A percentile compares a stretch with the other conserved stretches of the same genome.
Conservation (phyloP, 2,888 invertebrate genomes). For the Dasysyrphus tricinctus region DNA sequence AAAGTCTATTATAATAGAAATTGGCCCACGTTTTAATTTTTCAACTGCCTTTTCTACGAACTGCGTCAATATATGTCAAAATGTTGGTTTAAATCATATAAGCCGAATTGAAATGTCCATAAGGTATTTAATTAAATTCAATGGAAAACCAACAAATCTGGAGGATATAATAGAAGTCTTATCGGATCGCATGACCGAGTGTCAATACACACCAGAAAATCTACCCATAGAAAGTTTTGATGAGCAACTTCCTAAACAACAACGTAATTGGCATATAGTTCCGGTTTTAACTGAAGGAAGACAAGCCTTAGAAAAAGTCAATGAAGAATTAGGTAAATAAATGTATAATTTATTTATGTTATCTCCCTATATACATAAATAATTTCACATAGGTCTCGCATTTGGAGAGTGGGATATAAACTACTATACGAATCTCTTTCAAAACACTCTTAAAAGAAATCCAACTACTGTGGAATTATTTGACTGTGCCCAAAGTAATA, state of each 20-base stretch:
- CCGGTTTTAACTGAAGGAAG: constrained; percentile 91
- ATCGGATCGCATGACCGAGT: constrained; percentile 97
- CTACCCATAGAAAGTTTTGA: constrained; percentile 87
- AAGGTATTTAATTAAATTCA: constrained; percentile 88
- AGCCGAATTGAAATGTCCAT: constrained; percentile 92
- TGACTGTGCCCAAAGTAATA: constrained; percentile 98
- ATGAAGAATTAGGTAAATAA: constrained; percentile 87
- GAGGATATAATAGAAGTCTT: constrained; percentile 85
- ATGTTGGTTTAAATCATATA: constrained; percentile 90
- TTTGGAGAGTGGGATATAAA: constrained; percentile 97
- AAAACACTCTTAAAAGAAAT: constrained; percentile 91
- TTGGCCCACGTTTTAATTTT: constrained; percentile 96
- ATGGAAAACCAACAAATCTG: constrained; percentile 41
- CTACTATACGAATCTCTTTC: constrained; percentile 94
- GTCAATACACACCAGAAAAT: constrained; percentile 89
- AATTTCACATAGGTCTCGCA: constrained; percentile 88
- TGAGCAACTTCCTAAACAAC: constrained; percentile 87
- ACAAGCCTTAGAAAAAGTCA: constrained; percentile 91
- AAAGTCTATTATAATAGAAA: constrained; percentile 88
- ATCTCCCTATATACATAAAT: not conserved
- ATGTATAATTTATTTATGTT: not conserved
- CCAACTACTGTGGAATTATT: constrained; percentile 99
- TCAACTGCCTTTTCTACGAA: constrained; percentile 98
- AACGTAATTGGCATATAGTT: constrained; percentile 92
- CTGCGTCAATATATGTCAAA: constrained; percentile 96